phyloP scores from a whole-genome alignment of 64 coral and sea anemone genomes.

The Montipora cactus region DNA sequence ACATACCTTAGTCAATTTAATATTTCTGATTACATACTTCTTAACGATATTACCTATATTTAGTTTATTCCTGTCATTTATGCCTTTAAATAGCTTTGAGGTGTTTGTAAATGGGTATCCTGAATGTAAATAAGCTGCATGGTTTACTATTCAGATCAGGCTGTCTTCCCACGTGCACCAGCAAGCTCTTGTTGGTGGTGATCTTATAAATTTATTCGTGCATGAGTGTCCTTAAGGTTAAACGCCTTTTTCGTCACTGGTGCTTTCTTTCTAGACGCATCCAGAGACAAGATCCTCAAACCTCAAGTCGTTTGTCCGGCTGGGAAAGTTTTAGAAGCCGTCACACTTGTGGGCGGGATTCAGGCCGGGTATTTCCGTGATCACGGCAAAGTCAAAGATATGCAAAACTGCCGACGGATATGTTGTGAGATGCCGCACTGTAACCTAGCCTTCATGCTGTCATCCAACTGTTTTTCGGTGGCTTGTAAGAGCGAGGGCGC shows the following conservation, averaged over 20 bases:
- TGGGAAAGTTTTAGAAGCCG: constrained; percentile 67
- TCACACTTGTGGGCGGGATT: constrained; percentile 90
- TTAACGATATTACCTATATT: no score
- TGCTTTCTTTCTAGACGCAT: neutral
- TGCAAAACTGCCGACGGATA: constrained; percentile 86
- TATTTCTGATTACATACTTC: no score
- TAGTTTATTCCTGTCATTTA: no score
- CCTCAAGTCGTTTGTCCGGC: constrained; percentile 75
- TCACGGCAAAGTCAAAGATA: constrained; percentile 92
- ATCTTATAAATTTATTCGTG: neutral
- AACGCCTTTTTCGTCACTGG: no score
- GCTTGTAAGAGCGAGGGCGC: constrained; percentile 83
- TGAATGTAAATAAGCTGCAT: no score
- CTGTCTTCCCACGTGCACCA: no score
- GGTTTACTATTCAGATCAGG: no score
- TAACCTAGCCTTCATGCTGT: constrained; percentile 93
- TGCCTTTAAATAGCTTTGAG: no score
- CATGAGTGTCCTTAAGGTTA: neutral
- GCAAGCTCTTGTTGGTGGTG: no score
- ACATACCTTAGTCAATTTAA: no score
- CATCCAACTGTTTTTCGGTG: constrained; percentile 93
- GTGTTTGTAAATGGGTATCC: no score
- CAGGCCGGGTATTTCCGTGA: constrained; percentile 92
- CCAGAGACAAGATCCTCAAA: constrained; percentile 21
- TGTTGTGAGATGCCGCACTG: constrained; percentile 97